Base-by-base conservation (phyloP, 2,888 invertebrate species). In the Dendrolimus houi region DNA sequence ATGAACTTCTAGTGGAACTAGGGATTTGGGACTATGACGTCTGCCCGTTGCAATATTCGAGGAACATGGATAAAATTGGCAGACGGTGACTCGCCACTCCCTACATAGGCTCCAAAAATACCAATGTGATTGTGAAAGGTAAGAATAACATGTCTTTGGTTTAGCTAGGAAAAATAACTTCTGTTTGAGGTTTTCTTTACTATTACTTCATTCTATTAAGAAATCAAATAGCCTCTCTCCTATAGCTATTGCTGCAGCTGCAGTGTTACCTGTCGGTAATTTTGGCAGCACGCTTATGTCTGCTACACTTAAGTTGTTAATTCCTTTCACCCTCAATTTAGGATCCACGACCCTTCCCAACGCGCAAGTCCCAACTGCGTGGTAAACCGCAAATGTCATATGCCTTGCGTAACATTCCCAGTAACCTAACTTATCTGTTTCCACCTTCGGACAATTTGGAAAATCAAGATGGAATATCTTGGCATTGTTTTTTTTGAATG, bases 321-420 rank as follows among this genome's bases (percentile, higher is more conserved):
- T 68, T 10, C 80, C 75, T 13, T 56, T 68, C 66, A 86, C 85
- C 10, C 77, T 71, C 59, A 85, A 65, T 17, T 63, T 59, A 52
- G 54, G 64, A 62, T 83, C 83, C 60, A 83, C 55, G 62, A 80
- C 85, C n/a, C 56, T 29, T 2, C 77, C 79, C 57, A 84, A 59
- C 54, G 74, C 68, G 52, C 72, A 68, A 56, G 83, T 77, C 54
- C 86, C 85, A 58, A 67, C 72, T 47, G 83, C 70, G 64, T 85
- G 85, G 64, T 66, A 77, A 57, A 71, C 76, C 29, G 79, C 62
- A 55, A 66, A 67, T 58, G 85, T 82, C 79, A 85, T 68, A 62
- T 83, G 79, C 10, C 79, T 72, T 56, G 60, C 68, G 68, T 82
- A 85, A 62, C 86, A 85, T n/a, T 60, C 61, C 82, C 81, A 83